phyloP scores from a whole-genome alignment of 1,140 invertebrate genomes.

The Chironomus striatipennis region DNA sequence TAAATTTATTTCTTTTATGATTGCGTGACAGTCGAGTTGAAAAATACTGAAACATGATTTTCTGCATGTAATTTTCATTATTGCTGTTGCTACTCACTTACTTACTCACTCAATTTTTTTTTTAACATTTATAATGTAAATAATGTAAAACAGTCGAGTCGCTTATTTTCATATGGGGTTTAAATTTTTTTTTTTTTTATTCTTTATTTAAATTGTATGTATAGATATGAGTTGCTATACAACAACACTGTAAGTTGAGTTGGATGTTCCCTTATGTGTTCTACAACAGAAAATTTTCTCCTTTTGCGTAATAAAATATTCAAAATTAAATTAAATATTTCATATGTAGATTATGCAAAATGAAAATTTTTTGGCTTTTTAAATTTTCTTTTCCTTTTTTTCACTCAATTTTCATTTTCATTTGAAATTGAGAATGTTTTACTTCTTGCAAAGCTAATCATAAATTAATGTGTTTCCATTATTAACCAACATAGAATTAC shows the following conservation, averaged over 20 bases:
- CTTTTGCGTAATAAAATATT: conserved; percentile 12
- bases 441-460: not conserved
- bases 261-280: not conserved
- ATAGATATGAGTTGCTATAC: too few relatives aligned
- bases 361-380: not conserved
- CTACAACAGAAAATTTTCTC: not conserved
- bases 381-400: too few relatives aligned
- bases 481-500: not conserved
- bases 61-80: not conserved
- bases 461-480: conserved; percentile 22
- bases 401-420: not conserved
- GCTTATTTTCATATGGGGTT: too few relatives aligned
- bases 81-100: not conserved
- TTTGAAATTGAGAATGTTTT: too few relatives aligned
- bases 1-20: not conserved
- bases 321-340: conserved; percentile 24
- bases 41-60: conserved; percentile 1
- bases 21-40: not conserved
- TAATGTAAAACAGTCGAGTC: not conserved
- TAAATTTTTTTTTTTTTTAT: not conserved
- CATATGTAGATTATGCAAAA: not conserved
- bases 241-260: too few relatives aligned
- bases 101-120: not conserved
- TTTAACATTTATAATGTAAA: not conserved
- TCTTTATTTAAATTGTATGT: too few relatives aligned